A percentile compares a stretch with the other conserved stretches of the same genome.
These are phyloP conservation scores for Chirona hameri DNA, from an alignment of 2,888 invertebrate genomes.

Conservation along the genomic window DNA sequence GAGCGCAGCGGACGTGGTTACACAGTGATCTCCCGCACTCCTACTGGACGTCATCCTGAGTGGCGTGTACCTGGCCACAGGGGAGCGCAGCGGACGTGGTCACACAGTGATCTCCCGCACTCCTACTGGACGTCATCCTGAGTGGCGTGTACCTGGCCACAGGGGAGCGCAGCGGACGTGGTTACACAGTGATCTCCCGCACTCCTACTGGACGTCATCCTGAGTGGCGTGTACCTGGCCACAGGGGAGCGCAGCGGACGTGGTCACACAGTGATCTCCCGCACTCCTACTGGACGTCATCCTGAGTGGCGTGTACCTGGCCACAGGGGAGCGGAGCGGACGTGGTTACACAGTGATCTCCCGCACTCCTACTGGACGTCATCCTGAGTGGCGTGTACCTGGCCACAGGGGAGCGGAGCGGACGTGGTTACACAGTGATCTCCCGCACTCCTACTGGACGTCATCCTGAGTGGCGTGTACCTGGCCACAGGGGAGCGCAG, in stretches of 20 bases:
- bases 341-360: too few species aligned
- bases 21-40: too few species aligned
- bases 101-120: too few species aligned
- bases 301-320: conserved; percentile 12
- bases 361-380: neutral
- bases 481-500: neutral
- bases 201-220: neutral
- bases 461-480: conserved; percentile 12
- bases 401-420: neutral
- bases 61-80: conserved; percentile 11
- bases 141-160: conserved; percentile 10
- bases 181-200: too few species aligned
- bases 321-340: neutral
- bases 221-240: conserved; percentile 8
- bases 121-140: neutral
- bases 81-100: neutral
- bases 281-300: neutral
- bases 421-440: too few species aligned
- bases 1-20: neutral
- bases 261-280: too few species aligned
- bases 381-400: conserved; percentile 12
- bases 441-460: neutral
- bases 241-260: neutral
- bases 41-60: neutral
- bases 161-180: neutral